A percentile compares a stretch with the other conserved stretches of the same genome.
Evolutionary conservation across 2,888 invertebrate species (phyloP).

Genomic region (Dryomyza anilis): DNA sequence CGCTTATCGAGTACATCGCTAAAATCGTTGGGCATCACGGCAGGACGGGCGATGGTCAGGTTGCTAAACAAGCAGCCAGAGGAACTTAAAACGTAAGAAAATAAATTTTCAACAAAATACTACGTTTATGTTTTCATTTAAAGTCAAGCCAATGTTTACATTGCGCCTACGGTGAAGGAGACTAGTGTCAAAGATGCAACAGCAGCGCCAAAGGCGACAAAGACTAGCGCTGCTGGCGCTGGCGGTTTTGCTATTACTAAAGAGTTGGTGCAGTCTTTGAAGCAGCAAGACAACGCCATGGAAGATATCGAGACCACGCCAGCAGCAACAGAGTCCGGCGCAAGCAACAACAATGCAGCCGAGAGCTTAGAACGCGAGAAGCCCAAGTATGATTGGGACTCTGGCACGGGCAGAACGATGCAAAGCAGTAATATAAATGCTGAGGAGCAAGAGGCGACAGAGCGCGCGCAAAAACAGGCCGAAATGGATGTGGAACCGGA

Average conservation of each 20-base stretch:
- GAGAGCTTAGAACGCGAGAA: slow-evolving; percentile 27
- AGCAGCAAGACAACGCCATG: slow-evolving; percentile 30
- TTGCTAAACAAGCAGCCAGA: slow-evolving; percentile 71
- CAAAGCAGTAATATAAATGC: slow-evolving; percentile 34
- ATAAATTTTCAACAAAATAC: not conserved
- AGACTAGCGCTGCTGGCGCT: slow-evolving; percentile 28
- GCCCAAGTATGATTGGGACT: slow-evolving; percentile 54
- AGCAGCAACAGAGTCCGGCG: not conserved
- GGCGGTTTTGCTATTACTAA: slow-evolving; percentile 51
- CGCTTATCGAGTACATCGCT: slow-evolving; percentile 72
- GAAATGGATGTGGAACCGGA: slow-evolving; percentile 43
- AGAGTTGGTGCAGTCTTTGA: slow-evolving; percentile 51
- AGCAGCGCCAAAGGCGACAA: slow-evolving; percentile 13
- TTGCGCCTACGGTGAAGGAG: slow-evolving; percentile 56
- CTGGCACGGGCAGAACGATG: slow-evolving; percentile 49
- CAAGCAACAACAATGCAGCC: not conserved
- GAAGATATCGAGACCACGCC: not conserved
- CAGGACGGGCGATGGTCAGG: slow-evolving; percentile 76
- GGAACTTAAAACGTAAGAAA: slow-evolving; percentile 65
- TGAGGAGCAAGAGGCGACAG: slow-evolving; percentile 18
- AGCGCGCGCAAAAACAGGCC: slow-evolving; percentile 28
- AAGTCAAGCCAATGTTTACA: slow-evolving; percentile 73
- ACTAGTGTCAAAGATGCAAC: slow-evolving; percentile 29
- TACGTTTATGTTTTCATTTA: slow-evolving; percentile 36
- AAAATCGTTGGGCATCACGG: slow-evolving; percentile 76